phyloP scores from a whole-genome alignment of 2,888 invertebrate species.

The Drosophila leonis region DNA sequence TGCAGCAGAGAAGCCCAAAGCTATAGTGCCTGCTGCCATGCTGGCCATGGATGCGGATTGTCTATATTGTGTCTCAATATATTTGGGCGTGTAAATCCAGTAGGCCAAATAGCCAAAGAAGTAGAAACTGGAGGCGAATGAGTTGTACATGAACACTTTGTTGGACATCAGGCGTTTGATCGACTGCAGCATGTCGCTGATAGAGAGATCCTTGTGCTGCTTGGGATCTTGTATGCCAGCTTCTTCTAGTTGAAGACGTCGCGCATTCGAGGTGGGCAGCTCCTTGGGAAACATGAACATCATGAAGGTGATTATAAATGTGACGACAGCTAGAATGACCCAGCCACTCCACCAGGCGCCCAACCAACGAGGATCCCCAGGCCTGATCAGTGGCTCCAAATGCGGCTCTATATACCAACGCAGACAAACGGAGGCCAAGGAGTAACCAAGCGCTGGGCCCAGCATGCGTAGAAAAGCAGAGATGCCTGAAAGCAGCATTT shows the following conservation, averaged over 20 bases:
- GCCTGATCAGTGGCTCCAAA: constrained; percentile 88
- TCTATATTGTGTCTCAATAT: constrained; percentile 92
- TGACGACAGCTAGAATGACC: constrained; percentile 87
- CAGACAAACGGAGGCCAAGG: constrained; percentile 88
- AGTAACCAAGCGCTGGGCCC: constrained; percentile 87
- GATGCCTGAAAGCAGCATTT: constrained; percentile 85
- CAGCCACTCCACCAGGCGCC: constrained; percentile 94
- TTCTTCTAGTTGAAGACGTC: constrained; percentile 83
- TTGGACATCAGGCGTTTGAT: constrained; percentile 88
- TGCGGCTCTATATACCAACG: constrained; percentile 89
- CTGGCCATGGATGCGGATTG: constrained; percentile 90
- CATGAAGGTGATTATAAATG: constrained; percentile 87
- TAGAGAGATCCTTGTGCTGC: constrained; percentile 74
- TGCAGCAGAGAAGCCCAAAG: constrained; percentile 89
- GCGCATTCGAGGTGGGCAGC: constrained; percentile 88
- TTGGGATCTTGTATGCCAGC: constrained; percentile 40
- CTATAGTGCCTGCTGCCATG: constrained; percentile 90
- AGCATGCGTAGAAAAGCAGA: constrained; percentile 88
- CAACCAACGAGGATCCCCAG: constrained; percentile 90
- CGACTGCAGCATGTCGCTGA: constrained; percentile 88
- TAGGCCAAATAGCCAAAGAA: constrained; percentile 90
- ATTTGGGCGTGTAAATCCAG: constrained; percentile 93
- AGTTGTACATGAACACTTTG: constrained; percentile 89
- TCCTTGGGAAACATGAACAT: constrained; percentile 90
- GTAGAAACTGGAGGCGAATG: constrained; percentile 90